A percentile compares a stretch with the other conserved stretches of the same genome.
Evolutionary conservation across 2,113 vertebrate genomes (phyloP).

Genomic region (Ageneiosus marmoratus): DNA sequence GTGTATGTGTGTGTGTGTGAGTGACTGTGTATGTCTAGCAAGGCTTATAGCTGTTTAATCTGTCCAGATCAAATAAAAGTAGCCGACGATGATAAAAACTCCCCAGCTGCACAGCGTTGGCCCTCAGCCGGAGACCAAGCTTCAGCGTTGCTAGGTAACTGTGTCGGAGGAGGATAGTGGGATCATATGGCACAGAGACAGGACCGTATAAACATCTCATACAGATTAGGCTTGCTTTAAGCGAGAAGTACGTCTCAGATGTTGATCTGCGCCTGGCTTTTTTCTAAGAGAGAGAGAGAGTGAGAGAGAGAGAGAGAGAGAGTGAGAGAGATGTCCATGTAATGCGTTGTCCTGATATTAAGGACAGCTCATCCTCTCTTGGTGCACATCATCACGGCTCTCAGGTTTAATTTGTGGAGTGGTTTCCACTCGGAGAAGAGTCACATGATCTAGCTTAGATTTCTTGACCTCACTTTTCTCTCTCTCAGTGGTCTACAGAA

Average conservation of each 20-base stretch:
- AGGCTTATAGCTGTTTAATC: slow-evolving; percentile 77
- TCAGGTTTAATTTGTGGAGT: not conserved
- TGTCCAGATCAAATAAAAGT: slow-evolving; percentile 82
- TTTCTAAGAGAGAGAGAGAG: not conserved
- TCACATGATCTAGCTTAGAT: not conserved
- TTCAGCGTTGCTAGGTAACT: slow-evolving; percentile 83
- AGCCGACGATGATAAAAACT: slow-evolving; percentile 70
- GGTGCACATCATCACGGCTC: not conserved
- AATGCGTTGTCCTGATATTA: not conserved
- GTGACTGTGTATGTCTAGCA: slow-evolving; percentile 26
- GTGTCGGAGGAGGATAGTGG: slow-evolving; percentile 74
- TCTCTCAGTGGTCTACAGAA: not conserved
- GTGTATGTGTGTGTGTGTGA: not conserved
- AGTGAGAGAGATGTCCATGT: not conserved
- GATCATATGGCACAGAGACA: slow-evolving; percentile 70
- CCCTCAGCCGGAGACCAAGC: slow-evolving; percentile 77
- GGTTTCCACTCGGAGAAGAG: not conserved
- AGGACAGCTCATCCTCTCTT: not conserved
- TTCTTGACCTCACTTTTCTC: not conserved
- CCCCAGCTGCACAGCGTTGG: slow-evolving; percentile 58
- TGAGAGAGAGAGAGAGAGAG: not conserved
- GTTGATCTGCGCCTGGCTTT: slow-evolving; percentile 21
- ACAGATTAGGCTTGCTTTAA: slow-evolving; percentile 51
- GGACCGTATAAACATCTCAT: slow-evolving; percentile 60
- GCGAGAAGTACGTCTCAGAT: slow-evolving; percentile 6